Base-by-base conservation (phyloP, 2,113 vertebrate genomes). In the Gadus macrocephalus region DNA sequence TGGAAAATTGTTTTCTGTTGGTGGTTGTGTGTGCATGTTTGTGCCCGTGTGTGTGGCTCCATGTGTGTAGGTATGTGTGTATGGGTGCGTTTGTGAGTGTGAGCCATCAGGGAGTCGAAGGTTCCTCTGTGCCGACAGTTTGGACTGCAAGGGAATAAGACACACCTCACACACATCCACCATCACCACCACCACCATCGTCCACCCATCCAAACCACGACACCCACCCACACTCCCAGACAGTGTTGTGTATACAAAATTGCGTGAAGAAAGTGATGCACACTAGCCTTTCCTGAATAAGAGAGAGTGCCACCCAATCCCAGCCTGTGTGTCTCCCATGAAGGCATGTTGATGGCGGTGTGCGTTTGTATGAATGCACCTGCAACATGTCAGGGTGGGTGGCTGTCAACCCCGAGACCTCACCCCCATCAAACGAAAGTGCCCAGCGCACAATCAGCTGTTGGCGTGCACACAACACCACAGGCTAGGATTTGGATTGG, bases 21-120 rank as follows among this genome's bases (percentile, higher is more conserved):
- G 38, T 42, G 38, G 38, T 42, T 6, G 28, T 31, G 28, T 31
- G 28, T 31, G 28, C 2, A 35, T 35, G 31, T 35, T 35, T 35
- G 31, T 35, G 31, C 2, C 31, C 31, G 31, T 35, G 31, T 35
- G 31, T 35, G 31, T 20, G 15, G 9, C 63, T 4, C 28, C 73
- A 62, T 35, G 31, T 35, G 31, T 69, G 64, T 28, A 15, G 71
- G 56, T 58, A 25, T 16, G 63, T 72, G 61, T 77, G 58, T 77
- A n/a, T 69, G 22, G 53, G 53, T 60, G 22, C 15, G 35, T 20
- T 42, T n/a, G 60, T 60, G 25, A 12, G 25, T 42, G 8, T 7
- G 15, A 19, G 15, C 62, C 31, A 66, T 35, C 31, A 49, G n/a
- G 19, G 38, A 49, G 27, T 49, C n/a, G 55, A 58, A n/a, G 55